A percentile compares a stretch with the other conserved stretches of the same genome.
Conservation (phyloP, 1,140 invertebrate genomes). For the Halictus rubicundus region DNA sequence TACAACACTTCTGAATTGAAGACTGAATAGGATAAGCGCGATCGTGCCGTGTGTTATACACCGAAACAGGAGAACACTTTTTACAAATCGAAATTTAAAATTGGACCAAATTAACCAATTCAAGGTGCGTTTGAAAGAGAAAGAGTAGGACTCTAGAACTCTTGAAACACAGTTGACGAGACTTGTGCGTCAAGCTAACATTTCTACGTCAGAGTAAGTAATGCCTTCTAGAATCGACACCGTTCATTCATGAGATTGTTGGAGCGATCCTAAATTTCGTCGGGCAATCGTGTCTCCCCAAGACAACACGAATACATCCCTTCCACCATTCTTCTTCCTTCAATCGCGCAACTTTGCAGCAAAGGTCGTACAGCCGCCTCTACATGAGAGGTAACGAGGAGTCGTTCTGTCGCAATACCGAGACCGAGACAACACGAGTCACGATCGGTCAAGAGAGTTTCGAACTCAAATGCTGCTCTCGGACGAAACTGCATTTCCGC, state of each 20-base stretch:
- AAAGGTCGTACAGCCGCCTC: constrained; percentile 55
- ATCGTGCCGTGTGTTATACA: too few species aligned
- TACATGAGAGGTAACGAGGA: constrained; percentile 56
- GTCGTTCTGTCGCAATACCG: constrained; percentile 48
- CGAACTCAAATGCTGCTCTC: constrained; percentile 51
- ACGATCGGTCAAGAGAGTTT: constrained; percentile 59
- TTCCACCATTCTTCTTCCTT: constrained; percentile 14
- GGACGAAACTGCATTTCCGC: constrained; percentile 53
- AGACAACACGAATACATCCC: not conserved
- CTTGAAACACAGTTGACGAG: too few species aligned
- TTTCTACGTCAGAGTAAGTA: too few species aligned
- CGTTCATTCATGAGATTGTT: not conserved
- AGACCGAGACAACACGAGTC: constrained; percentile 45
- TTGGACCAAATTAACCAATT: too few species aligned
- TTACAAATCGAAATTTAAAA: too few species aligned
- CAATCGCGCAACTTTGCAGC: constrained; percentile 46
- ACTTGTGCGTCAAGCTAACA: too few species aligned
- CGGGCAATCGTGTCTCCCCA: not conserved
- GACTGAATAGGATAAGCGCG: too few species aligned
- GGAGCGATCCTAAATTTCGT: constrained; percentile 18
- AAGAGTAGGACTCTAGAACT: too few species aligned
- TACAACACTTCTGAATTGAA: too few species aligned
- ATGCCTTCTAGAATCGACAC: too few species aligned
- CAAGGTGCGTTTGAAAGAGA: too few species aligned
- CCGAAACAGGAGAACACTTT: too few species aligned